A percentile compares a stretch with the other conserved stretches of the same genome.
Conservation (phyloP, 2,113 vertebrate species). For the Hymenochirus boettgeri region DNA sequence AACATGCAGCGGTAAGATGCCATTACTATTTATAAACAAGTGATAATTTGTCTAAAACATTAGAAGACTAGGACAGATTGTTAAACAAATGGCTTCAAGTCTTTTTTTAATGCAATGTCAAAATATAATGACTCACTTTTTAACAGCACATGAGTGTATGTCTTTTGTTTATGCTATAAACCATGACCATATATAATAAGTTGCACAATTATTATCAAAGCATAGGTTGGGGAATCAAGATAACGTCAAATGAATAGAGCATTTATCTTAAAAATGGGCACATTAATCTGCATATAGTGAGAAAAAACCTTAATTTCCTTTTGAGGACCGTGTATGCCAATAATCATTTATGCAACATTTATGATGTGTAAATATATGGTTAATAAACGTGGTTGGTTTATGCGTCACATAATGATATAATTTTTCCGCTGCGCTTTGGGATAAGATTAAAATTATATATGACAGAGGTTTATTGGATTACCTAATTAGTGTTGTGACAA, state of each 20-base stretch:
- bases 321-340: conserved; percentile 14
- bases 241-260: background rate
- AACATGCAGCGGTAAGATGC: no score
- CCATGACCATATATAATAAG: conserved; percentile 47
- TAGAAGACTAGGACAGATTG: no score
- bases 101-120: no score
- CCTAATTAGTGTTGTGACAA: conserved; percentile 39
- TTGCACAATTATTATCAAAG: background rate
- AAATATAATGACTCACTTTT: no score
- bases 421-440: conserved; percentile 31
- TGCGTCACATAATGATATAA: conserved; percentile 27
- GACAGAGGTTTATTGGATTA: conserved; percentile 37
- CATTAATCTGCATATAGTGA: background rate
- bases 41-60: no score
- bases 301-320: conserved; percentile 8
- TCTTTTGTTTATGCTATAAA: background rate
- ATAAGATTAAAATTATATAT: conserved; percentile 42
- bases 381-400: conserved; percentile 39
- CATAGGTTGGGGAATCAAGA: background rate
- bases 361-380: conserved; percentile 31
- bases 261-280: conserved; percentile 12
- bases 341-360: conserved; percentile 32
- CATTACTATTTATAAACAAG: no score
- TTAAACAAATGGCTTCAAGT: no score
- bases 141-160: conserved; percentile 46